These are phyloP conservation scores for Synergus laeviventris DNA, from an alignment of 2,888 invertebrate genomes.

Conservation along the genomic window DNA sequence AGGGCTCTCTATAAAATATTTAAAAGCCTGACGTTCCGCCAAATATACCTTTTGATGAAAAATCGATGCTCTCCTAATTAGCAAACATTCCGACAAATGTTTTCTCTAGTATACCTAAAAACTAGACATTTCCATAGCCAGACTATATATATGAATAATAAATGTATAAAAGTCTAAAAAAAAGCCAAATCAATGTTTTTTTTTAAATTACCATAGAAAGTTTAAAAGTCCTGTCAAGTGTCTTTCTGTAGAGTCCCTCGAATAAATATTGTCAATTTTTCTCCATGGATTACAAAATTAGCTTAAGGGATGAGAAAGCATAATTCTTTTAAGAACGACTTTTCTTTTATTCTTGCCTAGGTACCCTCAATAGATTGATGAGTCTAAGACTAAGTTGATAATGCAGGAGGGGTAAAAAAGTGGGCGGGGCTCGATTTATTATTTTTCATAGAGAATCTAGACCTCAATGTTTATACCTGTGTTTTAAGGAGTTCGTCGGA, in stretches of 20 bases:
- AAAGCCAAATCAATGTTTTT: too few species aligned
- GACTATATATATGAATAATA: too few species aligned
- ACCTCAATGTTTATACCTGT: constrained; percentile 43
- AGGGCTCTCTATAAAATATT: background rate
- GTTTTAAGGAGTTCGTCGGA: constrained; percentile 10
- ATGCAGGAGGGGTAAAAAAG: background rate
- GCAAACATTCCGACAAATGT: background rate
- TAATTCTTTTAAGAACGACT: too few species aligned
- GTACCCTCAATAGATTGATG: constrained; percentile 46
- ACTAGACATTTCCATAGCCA: too few species aligned
- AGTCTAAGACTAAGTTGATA: constrained; percentile 17
- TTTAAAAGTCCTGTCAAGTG: too few species aligned
- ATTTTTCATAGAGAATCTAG: constrained; percentile 50
- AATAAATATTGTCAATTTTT: too few species aligned
- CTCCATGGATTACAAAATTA: too few species aligned
- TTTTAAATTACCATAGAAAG: too few species aligned
- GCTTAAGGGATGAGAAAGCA: too few species aligned
- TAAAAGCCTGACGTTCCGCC: background rate
- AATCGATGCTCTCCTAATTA: background rate
- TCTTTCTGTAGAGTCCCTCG: too few species aligned
- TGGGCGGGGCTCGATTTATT: constrained; percentile 48
- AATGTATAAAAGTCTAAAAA: too few species aligned
- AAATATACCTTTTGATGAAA: background rate
- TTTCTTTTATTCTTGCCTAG: background rate
- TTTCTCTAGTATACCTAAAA: background rate